Evolutionary conservation across 2,797 vertebrate genomes (phyloP).

Genomic region (Agapornis canus): DNA sequence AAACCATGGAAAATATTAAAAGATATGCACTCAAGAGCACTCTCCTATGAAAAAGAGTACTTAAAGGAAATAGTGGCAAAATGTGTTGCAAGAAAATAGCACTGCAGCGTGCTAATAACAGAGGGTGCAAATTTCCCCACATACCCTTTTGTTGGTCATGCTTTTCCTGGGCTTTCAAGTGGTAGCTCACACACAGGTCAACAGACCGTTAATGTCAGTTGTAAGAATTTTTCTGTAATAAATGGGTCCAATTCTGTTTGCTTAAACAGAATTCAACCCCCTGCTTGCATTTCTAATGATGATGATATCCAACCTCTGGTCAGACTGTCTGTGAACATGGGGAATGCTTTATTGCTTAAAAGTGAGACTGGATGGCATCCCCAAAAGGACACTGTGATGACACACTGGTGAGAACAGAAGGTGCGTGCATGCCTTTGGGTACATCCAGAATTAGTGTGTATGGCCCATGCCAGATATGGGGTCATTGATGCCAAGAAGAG

Average conservation of each 20-base stretch:
- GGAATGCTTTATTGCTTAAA: neutral
- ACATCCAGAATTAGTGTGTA: rapidly evolving
- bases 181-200: neutral
- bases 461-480: neutral
- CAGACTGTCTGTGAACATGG: neutral
- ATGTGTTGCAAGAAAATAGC: neutral
- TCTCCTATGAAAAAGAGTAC: neutral
- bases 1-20: neutral
- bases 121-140: neutral
- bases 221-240: neutral
- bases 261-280: neutral
- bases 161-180: neutral
- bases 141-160: neutral
- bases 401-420: neutral
- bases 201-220: rapidly evolving
- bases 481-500: too few species aligned
- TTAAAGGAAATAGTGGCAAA: neutral
- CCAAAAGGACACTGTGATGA: rapidly evolving
- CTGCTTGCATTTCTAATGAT: neutral
- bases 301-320: neutral
- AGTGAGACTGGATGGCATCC: neutral
- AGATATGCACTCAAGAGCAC: neutral
- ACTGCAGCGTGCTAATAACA: neutral
- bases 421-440: neutral
- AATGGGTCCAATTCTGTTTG: neutral